Evolutionary conservation across 2,113 vertebrate species (phyloP), one percentile per base, ranked within the genome.

Genomic region (Chamaetylas fuelleborni): DNA sequence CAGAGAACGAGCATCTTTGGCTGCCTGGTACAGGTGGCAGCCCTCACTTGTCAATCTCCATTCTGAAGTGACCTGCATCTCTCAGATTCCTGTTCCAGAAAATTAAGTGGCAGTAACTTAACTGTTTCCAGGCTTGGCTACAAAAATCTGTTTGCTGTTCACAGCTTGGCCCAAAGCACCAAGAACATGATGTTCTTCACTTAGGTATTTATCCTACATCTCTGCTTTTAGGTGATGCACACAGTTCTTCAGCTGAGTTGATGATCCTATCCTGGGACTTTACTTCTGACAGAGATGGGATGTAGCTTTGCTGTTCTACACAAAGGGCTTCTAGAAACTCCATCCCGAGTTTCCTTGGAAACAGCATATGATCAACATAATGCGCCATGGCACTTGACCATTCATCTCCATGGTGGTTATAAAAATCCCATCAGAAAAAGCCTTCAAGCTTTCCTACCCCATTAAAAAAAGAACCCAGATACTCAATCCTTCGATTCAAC

Each of bases 341-440:
- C 80, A 84, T 76, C 69, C 60, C 4, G 45, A 90, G 88, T 96
- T 96, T 96, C 95, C 93, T 95, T 95, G 93, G 95, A 93, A 97
- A 96, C 94, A 78, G 69, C 0, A 0, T 84, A 67, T 67, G 88
- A 95, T 92, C 88, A 92, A 72, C 88, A 84, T 93, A 94, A 95
- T 56, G 65, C 42, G 94, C 60, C 88, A 86, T 96, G 90, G 80
- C 86, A 96, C 92, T 92, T 96, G 94, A 96, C 96, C 95, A 93
- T 96, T 92, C 88, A 86, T 95, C 90, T 93, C 92, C 65, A 86
- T 67, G 69, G 61, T 61, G 86, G 94, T 96, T 93, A 96, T 92
- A 96, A 96, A 97, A 97, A 96, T 72, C 86, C 64, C 72, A 84
- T 93, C 80, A 93, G 50, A 92, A 95, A 95, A 97, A 83, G 80